phyloP scores from a whole-genome alignment of 2,888 invertebrate species.

The Endomychus coccineus region DNA sequence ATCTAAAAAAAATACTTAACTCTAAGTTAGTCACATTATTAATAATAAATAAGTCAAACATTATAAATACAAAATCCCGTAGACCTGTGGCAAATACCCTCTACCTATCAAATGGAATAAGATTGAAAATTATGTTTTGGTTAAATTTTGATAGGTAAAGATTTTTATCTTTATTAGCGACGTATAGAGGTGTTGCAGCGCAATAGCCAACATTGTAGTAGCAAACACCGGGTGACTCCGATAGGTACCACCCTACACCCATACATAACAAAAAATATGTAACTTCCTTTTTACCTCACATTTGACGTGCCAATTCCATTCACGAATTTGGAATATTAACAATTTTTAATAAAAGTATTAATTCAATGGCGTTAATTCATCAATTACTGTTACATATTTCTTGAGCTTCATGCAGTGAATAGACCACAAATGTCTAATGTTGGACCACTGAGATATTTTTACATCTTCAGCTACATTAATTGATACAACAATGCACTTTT shows the following conservation, averaged over 20 bases:
- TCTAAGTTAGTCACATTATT: constrained; percentile 42
- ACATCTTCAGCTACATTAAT: constrained; percentile 43
- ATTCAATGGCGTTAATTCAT: no score
- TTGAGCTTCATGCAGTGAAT: constrained; percentile 40
- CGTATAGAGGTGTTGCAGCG: constrained; percentile 42
- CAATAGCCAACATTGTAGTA: constrained; percentile 45
- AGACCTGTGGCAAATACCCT: constrained; percentile 36
- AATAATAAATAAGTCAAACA: constrained; percentile 34
- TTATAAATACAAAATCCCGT: constrained; percentile 38
- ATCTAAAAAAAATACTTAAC: constrained; percentile 12
- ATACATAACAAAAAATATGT: constrained; percentile 42
- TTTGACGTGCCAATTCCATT: no score
- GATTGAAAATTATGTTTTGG: background rate
- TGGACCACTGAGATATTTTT: constrained; percentile 43
- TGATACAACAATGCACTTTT: constrained; percentile 36
- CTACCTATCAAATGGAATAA: constrained; percentile 33
- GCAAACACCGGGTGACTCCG: constrained; percentile 43
- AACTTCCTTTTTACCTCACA: no score
- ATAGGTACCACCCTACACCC: constrained; percentile 43
- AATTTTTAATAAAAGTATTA: no score
- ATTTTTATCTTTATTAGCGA: constrained; percentile 38
- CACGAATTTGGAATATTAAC: no score
- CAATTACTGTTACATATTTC: constrained; percentile 33
- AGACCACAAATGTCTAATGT: constrained; percentile 43
- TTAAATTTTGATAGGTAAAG: constrained; percentile 30